Evolutionary conservation across 2,113 vertebrate species (phyloP).

Genomic region (Alexandromys fortis): DNA sequence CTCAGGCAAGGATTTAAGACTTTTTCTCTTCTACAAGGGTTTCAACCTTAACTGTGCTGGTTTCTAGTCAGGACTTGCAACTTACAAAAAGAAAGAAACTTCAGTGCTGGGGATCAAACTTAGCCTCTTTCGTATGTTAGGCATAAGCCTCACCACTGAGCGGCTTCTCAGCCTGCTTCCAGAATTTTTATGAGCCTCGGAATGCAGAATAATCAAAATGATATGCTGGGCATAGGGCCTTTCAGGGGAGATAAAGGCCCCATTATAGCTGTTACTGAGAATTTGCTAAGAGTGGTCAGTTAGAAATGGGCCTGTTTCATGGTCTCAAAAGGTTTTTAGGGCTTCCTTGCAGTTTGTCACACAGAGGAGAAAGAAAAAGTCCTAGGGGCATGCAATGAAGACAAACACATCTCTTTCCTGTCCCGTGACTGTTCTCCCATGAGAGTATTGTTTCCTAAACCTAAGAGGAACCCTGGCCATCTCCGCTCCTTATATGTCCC

Average conservation of each 20-base stretch:
- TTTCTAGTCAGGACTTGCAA: neutral
- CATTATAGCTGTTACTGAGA: neutral
- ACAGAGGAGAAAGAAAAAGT: neutral
- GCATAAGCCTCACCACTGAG: neutral
- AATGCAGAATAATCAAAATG: neutral
- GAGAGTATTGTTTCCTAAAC: neutral
- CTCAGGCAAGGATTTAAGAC: slow-evolving; percentile 55
- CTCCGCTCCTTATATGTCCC: neutral
- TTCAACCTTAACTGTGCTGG: neutral
- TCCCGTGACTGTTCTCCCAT: neutral
- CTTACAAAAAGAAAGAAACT: neutral
- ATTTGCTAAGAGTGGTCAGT: neutral
- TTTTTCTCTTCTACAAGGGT: slow-evolving; percentile 2
- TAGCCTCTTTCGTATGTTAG: no score
- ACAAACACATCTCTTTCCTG: neutral
- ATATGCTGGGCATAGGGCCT: neutral
- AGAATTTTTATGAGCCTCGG: neutral
- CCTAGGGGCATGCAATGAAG: neutral
- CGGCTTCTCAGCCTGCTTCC: neutral
- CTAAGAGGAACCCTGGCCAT: slow-evolving; percentile 1
- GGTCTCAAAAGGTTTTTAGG: slow-evolving; percentile 11
- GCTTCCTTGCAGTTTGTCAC: neutral
- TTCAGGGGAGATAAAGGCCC: neutral
- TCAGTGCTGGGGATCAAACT: neutral
- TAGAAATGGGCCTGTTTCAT: neutral